Evolutionary conservation across 2,888 invertebrate genomes (phyloP), one percentile per base, ranked within the genome.

Genomic region (Caenorhabditis sp.): DNA sequence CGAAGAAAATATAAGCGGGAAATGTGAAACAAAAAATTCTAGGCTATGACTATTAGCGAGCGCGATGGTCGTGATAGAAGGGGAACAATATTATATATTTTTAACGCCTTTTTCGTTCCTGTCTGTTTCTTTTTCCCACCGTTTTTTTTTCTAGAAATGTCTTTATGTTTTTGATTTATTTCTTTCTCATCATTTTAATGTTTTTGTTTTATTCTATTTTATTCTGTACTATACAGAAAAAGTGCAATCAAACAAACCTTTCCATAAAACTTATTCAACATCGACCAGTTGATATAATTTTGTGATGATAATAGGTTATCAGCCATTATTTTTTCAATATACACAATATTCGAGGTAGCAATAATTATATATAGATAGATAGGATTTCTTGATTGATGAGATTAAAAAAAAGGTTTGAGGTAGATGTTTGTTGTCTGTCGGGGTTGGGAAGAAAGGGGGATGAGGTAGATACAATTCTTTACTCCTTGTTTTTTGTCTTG

Each of bases 241-340:
- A 43, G 43, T 10, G 17, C 8, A 43, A 43, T 5, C 14, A 2
- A 43, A 43, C 43, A 43, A 43, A 78, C 79, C 74, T 79, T 78
- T 21, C 67, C 70, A 63, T 82, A 80, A 59, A 82, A 78, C 62
- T 80, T 82, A 65, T 82, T 82, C 61, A 82, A 69, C 77, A 82
- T 77, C 54, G 74, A 74, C 82, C 82, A 82, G 54, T 80, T 82
- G 65, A 82, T 73, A 67, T 82, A 82, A 69, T 80, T 80, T 59
- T 80, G 81, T 17, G 81, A 73, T 27, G 70, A 71, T 36, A 81
- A 70, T 63, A 81, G 69, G 57, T 78, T 81, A 70, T 81, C 75
- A 60, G 75, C 70, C 75, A 75, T 75, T 49, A n/a, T 64, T 62
- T 53, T 1, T 17, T 56, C 27, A 23, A 56, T 43, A 43, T 43